Percentiles rank a stretch among this genome's conserved stretches.
These are phyloP conservation scores for Montipora capitata DNA, from an alignment of 92 coral and sea anemone genomes.

Conservation along the genomic window DNA sequence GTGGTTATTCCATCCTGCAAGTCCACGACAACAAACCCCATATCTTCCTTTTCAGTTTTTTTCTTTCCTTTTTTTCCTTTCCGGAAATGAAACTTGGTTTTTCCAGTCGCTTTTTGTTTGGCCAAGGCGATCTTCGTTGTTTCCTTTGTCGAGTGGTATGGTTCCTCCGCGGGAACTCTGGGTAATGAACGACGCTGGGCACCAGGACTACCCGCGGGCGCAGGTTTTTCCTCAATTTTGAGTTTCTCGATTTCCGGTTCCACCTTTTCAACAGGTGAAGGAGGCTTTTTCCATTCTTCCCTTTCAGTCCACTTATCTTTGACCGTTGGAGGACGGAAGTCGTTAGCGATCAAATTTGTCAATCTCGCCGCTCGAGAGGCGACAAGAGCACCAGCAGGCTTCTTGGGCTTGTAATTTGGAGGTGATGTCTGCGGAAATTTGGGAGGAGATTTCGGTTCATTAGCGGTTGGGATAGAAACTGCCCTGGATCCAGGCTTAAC, in stretches of 20 bases:
- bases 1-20: constrained; percentile 56
- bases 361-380: constrained; percentile 83
- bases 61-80: constrained; percentile 36
- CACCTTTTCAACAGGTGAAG: constrained; percentile 1
- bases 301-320: constrained; percentile 50
- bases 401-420: constrained; percentile 28
- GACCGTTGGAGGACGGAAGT: constrained; percentile 61
- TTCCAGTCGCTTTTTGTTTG: constrained; percentile 73
- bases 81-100: constrained; percentile 53
- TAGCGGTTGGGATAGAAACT: constrained; percentile 28
- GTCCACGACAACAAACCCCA: constrained; percentile 81
- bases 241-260: constrained; percentile 5
- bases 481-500: constrained; percentile 29
- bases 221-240: constrained; percentile 23
- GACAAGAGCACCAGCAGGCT: constrained; percentile 60
- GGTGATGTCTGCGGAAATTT: constrained; percentile 41
- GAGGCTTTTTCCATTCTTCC: constrained; percentile 48
- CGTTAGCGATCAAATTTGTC: constrained; percentile 77
- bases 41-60: constrained; percentile 62
- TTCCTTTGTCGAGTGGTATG: constrained; percentile 84
- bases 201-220: constrained; percentile 62
- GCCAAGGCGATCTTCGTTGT: constrained; percentile 80
- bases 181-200: constrained; percentile 82
- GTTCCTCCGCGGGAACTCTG: constrained; percentile 79
- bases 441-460: constrained; percentile 38